A percentile compares a stretch with the other conserved stretches of the same genome.
These are phyloP conservation scores for Teinopalpus imperialis DNA, from an alignment of 2,888 invertebrate species.

Conservation along the genomic window DNA sequence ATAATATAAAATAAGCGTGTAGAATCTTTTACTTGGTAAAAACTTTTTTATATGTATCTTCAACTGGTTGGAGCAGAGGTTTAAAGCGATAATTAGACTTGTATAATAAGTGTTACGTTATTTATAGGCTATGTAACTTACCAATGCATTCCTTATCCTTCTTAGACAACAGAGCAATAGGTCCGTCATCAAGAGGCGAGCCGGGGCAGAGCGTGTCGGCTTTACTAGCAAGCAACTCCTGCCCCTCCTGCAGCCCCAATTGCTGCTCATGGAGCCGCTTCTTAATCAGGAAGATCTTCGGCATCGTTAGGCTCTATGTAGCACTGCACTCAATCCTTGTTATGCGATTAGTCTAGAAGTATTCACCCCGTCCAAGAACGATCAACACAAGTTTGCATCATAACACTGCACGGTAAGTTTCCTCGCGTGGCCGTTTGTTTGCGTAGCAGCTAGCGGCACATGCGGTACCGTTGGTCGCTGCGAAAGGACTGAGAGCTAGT, in stretches of 20 bases:
- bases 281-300: conserved; percentile 96
- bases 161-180: conserved; percentile 83
- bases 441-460: conserved; percentile 73
- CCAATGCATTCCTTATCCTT: conserved; percentile 69
- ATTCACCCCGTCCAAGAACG: conserved; percentile 48
- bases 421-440: conserved; percentile 73
- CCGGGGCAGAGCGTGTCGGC: conserved; percentile 83
- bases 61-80: conserved; percentile 6
- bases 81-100: no score
- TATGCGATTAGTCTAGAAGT: conserved; percentile 68
- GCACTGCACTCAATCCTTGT: conserved; percentile 74
- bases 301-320: conserved; percentile 83
- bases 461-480: conserved; percentile 79
- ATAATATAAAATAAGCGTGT: no score
- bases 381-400: conserved; percentile 67
- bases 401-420: conserved; percentile 75
- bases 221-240: conserved; percentile 87
- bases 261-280: conserved; percentile 96
- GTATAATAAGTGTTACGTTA: no score
- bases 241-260: conserved; percentile 90
- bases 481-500: conserved; percentile 73
- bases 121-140: conserved; percentile 45
- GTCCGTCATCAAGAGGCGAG: conserved; percentile 80
- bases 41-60: conserved; percentile 9
- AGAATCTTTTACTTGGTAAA: no score